These are phyloP conservation scores for Lepidurus packardi DNA, from an alignment of 1,140 invertebrate genomes.

Conservation along the genomic window DNA sequence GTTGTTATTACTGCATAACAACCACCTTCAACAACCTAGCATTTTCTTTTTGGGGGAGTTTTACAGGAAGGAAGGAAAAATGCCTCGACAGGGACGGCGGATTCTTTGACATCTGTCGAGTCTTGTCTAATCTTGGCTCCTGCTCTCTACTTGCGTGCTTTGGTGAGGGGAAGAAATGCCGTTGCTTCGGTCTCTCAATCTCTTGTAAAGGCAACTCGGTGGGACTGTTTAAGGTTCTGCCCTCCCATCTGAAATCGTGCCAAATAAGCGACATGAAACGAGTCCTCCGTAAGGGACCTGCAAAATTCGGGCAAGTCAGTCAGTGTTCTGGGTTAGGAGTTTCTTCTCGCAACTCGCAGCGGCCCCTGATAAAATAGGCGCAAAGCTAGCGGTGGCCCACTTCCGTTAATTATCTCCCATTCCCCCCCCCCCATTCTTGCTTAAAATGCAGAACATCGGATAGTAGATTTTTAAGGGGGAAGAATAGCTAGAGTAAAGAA, in stretches of 20 bases:
- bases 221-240: background rate
- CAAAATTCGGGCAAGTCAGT: background rate
- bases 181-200: background rate
- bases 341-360: background rate
- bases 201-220: background rate
- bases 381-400: background rate
- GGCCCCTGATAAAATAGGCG: background rate
- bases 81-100: background rate
- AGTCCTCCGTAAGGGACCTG: background rate
- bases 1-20: conserved; percentile 5
- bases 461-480: background rate
- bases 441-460: background rate
- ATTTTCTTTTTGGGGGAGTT: background rate
- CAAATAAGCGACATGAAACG: background rate
- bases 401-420: background rate
- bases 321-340: background rate
- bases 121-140: conserved; percentile 18
- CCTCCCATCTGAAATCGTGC: background rate
- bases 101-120: conserved; percentile 21
- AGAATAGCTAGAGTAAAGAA: background rate
- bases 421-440: background rate
- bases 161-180: background rate
- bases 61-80: background rate
- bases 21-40: background rate
- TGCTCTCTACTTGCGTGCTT: background rate